A percentile compares a stretch with the other conserved stretches of the same genome.
phyloP scores from a whole-genome alignment of 2,888 invertebrate species.

The Synergus laeviventris region DNA sequence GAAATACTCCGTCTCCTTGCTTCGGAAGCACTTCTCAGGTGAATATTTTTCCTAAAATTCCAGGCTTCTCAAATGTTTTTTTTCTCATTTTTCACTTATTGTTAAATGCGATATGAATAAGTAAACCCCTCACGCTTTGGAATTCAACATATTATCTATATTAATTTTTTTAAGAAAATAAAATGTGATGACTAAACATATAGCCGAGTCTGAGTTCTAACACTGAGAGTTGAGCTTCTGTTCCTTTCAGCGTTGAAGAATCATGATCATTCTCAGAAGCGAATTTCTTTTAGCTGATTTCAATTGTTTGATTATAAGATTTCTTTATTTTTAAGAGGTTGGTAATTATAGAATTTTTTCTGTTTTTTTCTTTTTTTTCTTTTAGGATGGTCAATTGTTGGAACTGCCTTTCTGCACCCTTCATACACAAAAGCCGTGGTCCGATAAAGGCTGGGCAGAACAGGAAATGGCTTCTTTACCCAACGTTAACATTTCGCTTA shows the following conservation, averaged over 20 bases:
- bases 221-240: slow-evolving; percentile 64
- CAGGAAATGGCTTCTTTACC: slow-evolving; percentile 82
- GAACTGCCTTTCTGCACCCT: slow-evolving; percentile 82
- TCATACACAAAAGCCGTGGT: slow-evolving; percentile 81
- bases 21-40: slow-evolving; percentile 62
- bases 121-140: too few species aligned
- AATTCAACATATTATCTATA: too few species aligned
- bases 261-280: slow-evolving; percentile 67
- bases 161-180: not conserved
- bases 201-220: slow-evolving; percentile 71
- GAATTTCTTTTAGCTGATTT: slow-evolving; percentile 49
- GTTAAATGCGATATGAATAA: too few species aligned
- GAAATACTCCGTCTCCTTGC: slow-evolving; percentile 79
- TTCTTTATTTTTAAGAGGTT: not conserved
- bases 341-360: slow-evolving; percentile 24
- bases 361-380: slow-evolving; percentile 41
- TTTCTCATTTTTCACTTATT: too few species aligned
- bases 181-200: slow-evolving; percentile 61
- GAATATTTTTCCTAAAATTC: not conserved
- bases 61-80: too few species aligned
- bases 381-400: slow-evolving; percentile 75
- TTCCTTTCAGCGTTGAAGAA: slow-evolving; percentile 62
- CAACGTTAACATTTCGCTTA: slow-evolving; percentile 79
- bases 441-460: slow-evolving; percentile 85
- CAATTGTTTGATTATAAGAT: not conserved